Conservation (phyloP, 2,797 vertebrate genomes). For the Coluber constrictor region DNA sequence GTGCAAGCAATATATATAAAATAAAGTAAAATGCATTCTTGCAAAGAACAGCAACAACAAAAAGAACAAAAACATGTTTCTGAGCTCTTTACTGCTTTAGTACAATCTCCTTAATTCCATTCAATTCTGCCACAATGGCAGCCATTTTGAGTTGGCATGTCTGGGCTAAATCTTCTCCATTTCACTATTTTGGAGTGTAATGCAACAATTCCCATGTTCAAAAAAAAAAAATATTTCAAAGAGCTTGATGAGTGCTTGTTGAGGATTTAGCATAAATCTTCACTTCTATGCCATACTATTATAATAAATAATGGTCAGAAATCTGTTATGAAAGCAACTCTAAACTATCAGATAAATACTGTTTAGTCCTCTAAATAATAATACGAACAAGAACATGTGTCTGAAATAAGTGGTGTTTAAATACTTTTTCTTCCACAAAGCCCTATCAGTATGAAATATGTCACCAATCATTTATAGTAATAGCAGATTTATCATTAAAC, state of each 20-base stretch:
- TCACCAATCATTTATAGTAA: conserved; percentile 54
- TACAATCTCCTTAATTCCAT: background rate
- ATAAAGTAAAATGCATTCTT: background rate
- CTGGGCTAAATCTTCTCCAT: background rate
- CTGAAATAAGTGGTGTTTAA: conserved; percentile 50
- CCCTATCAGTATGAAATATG: conserved; percentile 46
- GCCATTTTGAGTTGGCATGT: background rate
- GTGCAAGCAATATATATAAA: background rate
- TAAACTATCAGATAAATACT: conserved; percentile 56
- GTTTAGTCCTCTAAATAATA: conserved; percentile 53
- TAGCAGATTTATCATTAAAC: conserved; percentile 53
- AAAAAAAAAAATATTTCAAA: background rate
- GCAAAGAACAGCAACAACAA: background rate
- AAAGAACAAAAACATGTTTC: background rate
- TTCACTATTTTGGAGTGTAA: background rate
- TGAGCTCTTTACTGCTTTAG: background rate
- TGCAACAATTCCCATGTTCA: background rate
- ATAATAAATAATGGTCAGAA: conserved; percentile 24
- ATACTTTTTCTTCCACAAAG: conserved; percentile 32
- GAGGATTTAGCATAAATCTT: background rate
- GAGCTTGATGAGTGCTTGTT: conserved; percentile 18
- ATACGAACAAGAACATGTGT: conserved; percentile 51
- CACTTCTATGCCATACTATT: background rate
- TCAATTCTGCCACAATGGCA: background rate
- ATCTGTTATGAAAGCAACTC: conserved; percentile 39